These are phyloP conservation scores for Clarias fuscus DNA, from an alignment of 2,797 vertebrate genomes.

Conservation along the genomic window DNA sequence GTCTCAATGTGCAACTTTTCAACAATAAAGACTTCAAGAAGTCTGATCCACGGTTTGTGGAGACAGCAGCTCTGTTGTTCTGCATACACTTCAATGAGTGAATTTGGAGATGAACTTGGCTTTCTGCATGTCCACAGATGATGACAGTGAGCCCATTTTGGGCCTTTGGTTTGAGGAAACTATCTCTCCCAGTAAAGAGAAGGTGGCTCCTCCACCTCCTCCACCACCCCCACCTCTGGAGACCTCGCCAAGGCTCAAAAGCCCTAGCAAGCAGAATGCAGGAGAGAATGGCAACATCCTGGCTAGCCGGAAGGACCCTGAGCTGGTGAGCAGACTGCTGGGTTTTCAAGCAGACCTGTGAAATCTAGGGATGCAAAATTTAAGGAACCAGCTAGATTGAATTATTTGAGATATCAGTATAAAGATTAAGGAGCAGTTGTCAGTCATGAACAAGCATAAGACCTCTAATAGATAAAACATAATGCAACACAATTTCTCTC, in stretches of 20 bases:
- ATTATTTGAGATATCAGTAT: background rate
- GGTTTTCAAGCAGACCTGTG: background rate
- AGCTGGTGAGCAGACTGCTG: conserved; percentile 81
- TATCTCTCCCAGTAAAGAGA: conserved; percentile 97
- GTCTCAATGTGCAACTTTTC: conserved; percentile 64
- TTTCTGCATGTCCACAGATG: conserved; percentile 76
- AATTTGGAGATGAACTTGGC: conserved; percentile 35
- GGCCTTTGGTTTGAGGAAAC: conserved; percentile 99
- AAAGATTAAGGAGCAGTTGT: background rate
- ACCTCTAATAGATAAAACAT: background rate
- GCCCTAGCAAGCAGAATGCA: conserved; percentile 89
- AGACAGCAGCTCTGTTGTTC: conserved; percentile 52
- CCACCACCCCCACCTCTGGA: conserved; percentile 91
- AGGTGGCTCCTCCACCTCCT: conserved; percentile 89
- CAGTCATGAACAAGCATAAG: background rate
- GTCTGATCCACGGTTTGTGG: conserved; percentile 61
- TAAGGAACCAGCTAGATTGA: background rate
- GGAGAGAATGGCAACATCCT: conserved; percentile 97
- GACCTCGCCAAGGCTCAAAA: conserved; percentile 91
- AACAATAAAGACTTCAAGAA: conserved; percentile 67
- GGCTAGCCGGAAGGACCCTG: conserved; percentile 96
- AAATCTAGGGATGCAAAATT: background rate
- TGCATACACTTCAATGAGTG: conserved; percentile 26
- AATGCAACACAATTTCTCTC: background rate
- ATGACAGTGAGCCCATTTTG: conserved; percentile 98